These are phyloP conservation scores for Bovichtus variegatus DNA, from an alignment of 2,797 vertebrate genomes.

Conservation along the genomic window DNA sequence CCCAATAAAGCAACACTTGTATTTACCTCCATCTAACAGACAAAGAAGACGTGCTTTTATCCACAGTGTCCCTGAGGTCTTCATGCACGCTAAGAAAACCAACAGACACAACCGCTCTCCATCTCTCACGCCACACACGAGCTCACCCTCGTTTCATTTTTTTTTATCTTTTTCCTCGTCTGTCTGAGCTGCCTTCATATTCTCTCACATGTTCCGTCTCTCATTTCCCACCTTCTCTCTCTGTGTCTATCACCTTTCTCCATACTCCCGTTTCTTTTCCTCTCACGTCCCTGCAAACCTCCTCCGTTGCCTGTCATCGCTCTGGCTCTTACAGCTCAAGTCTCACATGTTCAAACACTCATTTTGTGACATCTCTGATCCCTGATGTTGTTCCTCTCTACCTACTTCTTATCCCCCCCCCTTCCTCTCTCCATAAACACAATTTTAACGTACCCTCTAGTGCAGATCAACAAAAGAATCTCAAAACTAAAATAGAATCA, in stretches of 20 bases:
- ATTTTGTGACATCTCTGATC: neutral
- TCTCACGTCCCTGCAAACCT: constrained; percentile 12
- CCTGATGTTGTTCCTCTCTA: neutral
- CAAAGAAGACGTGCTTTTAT: constrained; percentile 50
- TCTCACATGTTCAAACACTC: constrained; percentile 2
- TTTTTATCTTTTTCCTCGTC: constrained; percentile 4
- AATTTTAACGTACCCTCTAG: neutral
- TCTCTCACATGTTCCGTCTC: constrained; percentile 23
- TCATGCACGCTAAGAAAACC: constrained; percentile 38
- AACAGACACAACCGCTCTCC: constrained; percentile 35
- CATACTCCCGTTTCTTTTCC: constrained; percentile 1
- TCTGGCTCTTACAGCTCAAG: constrained; percentile 10
- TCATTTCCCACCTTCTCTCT: constrained; percentile 32
- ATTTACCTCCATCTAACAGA: constrained; percentile 40
- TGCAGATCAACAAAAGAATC: neutral
- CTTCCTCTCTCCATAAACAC: neutral
- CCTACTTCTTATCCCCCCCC: neutral
- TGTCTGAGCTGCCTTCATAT: constrained; percentile 38
- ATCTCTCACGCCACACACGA: constrained; percentile 19
- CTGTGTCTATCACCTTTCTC: constrained; percentile 31
- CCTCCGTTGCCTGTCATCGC: constrained; percentile 17
- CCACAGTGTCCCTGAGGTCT: constrained; percentile 45
- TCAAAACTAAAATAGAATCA: neutral
- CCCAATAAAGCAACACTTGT: constrained; percentile 41
- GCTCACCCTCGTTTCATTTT: constrained; percentile 43